These are phyloP conservation scores for Rhagonycha lutea DNA, from an alignment of 2,888 invertebrate genomes.

Conservation along the genomic window DNA sequence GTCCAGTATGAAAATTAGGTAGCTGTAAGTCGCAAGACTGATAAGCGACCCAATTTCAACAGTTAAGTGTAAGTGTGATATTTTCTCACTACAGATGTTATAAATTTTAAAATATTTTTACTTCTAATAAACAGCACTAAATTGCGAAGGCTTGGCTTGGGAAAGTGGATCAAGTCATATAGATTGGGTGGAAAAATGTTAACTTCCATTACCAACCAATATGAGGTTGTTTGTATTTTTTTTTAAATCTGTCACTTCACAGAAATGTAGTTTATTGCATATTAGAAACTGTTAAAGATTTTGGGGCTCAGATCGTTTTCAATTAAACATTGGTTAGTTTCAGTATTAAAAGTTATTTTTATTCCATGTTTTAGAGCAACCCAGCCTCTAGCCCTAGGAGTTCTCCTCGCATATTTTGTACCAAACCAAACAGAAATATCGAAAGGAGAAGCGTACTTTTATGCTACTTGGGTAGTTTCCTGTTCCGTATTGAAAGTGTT, in stretches of 20 bases:
- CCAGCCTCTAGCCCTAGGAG: conserved; percentile 63
- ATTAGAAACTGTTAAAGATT: too few species aligned
- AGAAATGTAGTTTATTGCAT: too few species aligned
- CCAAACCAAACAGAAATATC: conserved; percentile 49
- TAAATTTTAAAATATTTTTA: not conserved
- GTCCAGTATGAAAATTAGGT: too few species aligned
- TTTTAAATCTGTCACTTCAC: too few species aligned
- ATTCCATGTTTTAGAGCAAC: conserved; percentile 41
- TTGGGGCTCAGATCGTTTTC: too few species aligned
- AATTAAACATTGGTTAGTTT: too few species aligned
- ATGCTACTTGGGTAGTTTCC: conserved; percentile 74
- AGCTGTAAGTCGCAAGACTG: too few species aligned
- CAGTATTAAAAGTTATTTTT: not conserved
- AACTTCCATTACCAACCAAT: too few species aligned
- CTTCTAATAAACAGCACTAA: not conserved
- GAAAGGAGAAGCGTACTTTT: conserved; percentile 70
- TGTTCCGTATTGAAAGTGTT: conserved; percentile 77
- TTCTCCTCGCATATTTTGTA: conserved; percentile 65
- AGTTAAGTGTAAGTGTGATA: not conserved
- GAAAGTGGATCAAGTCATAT: too few species aligned
- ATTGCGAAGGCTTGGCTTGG: too few species aligned
- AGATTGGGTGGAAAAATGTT: too few species aligned
- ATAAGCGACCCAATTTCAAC: not conserved
- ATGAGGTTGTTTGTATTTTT: too few species aligned
- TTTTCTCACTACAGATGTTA: not conserved